Base-by-base conservation (phyloP, 2,888 invertebrate genomes). In the Eulithis prunata region DNA sequence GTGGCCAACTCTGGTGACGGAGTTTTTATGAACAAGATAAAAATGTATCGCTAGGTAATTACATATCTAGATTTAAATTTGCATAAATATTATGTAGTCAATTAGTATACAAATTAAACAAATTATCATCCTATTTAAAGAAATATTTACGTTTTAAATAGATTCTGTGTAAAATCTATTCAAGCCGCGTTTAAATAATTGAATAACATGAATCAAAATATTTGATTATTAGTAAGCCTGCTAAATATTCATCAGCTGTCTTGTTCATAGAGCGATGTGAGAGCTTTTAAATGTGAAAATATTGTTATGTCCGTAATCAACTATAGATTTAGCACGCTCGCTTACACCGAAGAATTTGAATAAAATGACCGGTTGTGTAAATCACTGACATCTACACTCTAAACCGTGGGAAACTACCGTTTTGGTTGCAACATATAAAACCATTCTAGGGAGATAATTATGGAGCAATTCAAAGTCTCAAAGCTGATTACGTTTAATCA, bases 401-500 rank as follows among this genome's bases (percentile, higher is more conserved):
- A 57, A 57, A 57, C 67, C 68, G 71, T 71, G 74, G 69, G 73
- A 73, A 65, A 62, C 62, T 38, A 58, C 60, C 58, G 66, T 45
- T 58, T 62, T 61, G 8, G 59, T 72, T 71, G 70, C 70, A 64
- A 71, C 72, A 71, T 21, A 41, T 69, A 59, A 21, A 64, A 67
- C 63, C 47, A 62, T 68, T 64, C 65, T 62, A 70, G 57, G 64
- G 64, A 70, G 63, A 72, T 70, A 70, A 71, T 71, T 75, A 71
- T 67, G 71, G 71, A 74, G 70, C 73, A 64, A 66, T 69, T 68
- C 68, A 71, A 46, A 71, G 41, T 68, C 68, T 74, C 59, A 73
- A 81, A 80, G 75, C 73, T 76, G 75, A 81, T 80, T 75, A 80
- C 79, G 78, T 81, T 79, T 80, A 73, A 80, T 83, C 81, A 85